These are phyloP conservation scores for Silvanus unidentatus DNA, from an alignment of 2,888 invertebrate genomes.

Conservation along the genomic window DNA sequence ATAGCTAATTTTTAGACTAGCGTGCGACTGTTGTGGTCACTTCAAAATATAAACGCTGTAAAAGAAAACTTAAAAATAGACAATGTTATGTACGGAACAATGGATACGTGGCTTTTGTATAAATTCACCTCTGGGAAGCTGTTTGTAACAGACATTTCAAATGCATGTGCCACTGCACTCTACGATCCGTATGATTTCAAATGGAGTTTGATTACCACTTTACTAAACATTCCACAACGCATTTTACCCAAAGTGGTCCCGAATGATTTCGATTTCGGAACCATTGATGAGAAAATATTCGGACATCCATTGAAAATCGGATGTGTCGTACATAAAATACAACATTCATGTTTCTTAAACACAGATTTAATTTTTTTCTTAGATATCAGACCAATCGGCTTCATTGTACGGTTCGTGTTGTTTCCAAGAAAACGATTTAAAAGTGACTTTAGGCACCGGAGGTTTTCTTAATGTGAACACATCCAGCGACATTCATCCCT, in stretches of 20 bases:
- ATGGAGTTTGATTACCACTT: conserved; percentile 73
- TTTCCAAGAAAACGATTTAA: conserved; percentile 70
- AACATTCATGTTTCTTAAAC: conserved; percentile 4
- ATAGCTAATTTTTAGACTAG: conserved; percentile 17
- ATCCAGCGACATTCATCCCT: conserved; percentile 68
- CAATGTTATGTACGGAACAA: conserved; percentile 73
- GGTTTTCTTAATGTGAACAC: conserved; percentile 84
- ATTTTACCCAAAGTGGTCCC: conserved; percentile 79
- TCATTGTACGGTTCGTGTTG: conserved; percentile 85
- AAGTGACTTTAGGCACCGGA: conserved; percentile 88
- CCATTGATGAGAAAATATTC: conserved; percentile 60
- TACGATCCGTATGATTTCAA: conserved; percentile 86
- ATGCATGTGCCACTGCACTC: conserved; percentile 85
- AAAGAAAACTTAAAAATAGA: conserved; percentile 57
- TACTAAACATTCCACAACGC: conserved; percentile 65
- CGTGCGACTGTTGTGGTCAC: conserved; percentile 70
- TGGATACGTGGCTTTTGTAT: conserved; percentile 91
- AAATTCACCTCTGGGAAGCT: conserved; percentile 61
- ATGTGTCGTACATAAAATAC: conserved; percentile 65
- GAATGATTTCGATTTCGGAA: conserved; percentile 70
- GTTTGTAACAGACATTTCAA: conserved; percentile 85
- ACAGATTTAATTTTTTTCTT: conserved; percentile 21
- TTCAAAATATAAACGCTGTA: conserved; percentile 66
- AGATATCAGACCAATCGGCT: conserved; percentile 86
- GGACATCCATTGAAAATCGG: conserved; percentile 73